Base-by-base conservation (phyloP, 2,888 invertebrate genomes). In the Parelbella ahira region DNA sequence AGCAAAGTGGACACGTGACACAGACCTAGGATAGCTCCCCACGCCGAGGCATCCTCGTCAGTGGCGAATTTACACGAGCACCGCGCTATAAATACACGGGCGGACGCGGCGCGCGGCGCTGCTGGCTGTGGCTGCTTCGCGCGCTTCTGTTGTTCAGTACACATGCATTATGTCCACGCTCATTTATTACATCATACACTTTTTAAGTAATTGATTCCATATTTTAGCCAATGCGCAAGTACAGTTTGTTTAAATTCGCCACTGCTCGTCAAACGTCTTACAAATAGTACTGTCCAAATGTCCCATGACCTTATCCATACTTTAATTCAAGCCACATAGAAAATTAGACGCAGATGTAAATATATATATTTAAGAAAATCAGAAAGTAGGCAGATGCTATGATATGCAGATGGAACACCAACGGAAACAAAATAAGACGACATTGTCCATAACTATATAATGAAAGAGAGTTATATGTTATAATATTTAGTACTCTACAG, bases 1-100 rank as follows among this genome's bases (percentile, higher is more conserved):
- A 87, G 87, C 87, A 87, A 87, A 64, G 71, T 80, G 83, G 84
- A 83, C 83, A 76, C 67, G 72, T 72, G 65, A 68, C 66, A 68
- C 62, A 66, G 66, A 68, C 62, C 63, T 71, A 69, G 63, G 58
- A 61, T 66, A 64, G 56, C 60, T 68, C 52, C 23, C 21, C 28
- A 42, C 28, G 33, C 27, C 27, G 13, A 27, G 21, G 20, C 32
- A 11, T 41, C 19, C 21, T 13, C 9, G 27, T 27, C 41, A 33
- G 25, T 27, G 21, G 20, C 41, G 33, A 41, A 33, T 20, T 41
- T 24, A 37, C 28, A 5, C 36, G n/a, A n/a, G n/a, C n/a, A n/a
- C n/a, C n/a, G n/a, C n/a, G n/a, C n/a, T n/a, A n/a, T n/a, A n/a
- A n/a, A n/a, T n/a, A n/a, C n/a, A n/a, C n/a, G n/a, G n/a, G n/a